These are phyloP conservation scores for Colostygia pectinataria DNA, from an alignment of 2,888 invertebrate genomes.

Conservation along the genomic window DNA sequence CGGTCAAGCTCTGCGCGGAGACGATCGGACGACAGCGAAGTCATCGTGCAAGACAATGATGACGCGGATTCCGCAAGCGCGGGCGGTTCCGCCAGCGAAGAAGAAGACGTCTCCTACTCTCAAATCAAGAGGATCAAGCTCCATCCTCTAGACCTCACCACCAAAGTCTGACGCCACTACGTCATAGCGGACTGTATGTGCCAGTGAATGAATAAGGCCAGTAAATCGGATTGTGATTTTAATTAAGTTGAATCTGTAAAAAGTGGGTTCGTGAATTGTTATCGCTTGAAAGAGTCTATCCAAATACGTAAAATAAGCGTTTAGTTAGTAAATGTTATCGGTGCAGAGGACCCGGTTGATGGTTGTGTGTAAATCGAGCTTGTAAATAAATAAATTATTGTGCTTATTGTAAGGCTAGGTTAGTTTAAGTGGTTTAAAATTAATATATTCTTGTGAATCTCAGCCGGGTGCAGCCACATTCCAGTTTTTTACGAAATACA, in stretches of 20 bases:
- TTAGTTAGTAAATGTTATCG: conserved; percentile 65
- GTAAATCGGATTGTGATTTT: conserved; percentile 79
- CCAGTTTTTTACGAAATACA: conserved; percentile 47
- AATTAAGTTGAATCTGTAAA: conserved; percentile 59
- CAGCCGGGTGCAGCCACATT: conserved; percentile 65
- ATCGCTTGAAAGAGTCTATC: conserved; percentile 81
- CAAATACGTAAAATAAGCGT: conserved; percentile 79
- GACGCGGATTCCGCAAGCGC: conserved; percentile 73
- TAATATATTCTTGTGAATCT: conserved; percentile 50
- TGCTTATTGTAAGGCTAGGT: conserved; percentile 60
- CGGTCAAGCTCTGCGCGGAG: conserved; percentile 78
- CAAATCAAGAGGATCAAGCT: conserved; percentile 83
- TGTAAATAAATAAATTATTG: conserved; percentile 75
- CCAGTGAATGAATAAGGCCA: conserved; percentile 72
- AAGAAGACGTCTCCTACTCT: conserved; percentile 81
- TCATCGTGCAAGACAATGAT: conserved; percentile 67
- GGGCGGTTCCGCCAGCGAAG: conserved; percentile 73
- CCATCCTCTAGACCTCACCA: conserved; percentile 86
- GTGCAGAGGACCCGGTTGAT: conserved; percentile 63
- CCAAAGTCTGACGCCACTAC: conserved; percentile 84
- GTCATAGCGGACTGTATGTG: conserved; percentile 22
- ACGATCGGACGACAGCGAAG: conserved; percentile 79
- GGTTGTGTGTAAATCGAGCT: conserved; percentile 70
- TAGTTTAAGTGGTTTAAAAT: conserved; percentile 57
- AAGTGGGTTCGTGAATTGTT: conserved; percentile 70